Evolutionary conservation across 2,113 vertebrate genomes (phyloP).

Genomic region (Heliornis fulica): DNA sequence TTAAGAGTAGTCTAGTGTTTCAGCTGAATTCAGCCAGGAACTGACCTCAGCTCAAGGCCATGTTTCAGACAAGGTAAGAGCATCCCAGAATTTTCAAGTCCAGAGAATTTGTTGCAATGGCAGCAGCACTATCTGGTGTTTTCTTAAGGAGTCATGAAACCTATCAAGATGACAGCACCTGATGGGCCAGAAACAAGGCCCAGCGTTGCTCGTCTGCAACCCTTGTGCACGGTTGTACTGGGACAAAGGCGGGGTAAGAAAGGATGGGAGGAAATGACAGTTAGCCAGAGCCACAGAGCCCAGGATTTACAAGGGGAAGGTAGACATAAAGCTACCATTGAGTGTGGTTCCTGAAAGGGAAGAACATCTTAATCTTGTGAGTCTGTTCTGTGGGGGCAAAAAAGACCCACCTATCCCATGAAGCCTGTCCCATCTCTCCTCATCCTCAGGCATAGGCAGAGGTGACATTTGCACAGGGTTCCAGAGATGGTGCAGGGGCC

Average conservation of each 20-base stretch:
- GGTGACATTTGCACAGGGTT: neutral
- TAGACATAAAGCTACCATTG: too few relatives aligned
- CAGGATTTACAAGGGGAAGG: neutral
- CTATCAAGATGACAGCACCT: neutral
- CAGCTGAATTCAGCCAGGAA: neutral
- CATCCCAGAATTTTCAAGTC: neutral
- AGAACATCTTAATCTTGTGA: neutral
- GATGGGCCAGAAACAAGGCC: neutral
- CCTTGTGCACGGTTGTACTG: too few relatives aligned
- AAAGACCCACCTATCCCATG: neutral
- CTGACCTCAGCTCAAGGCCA: neutral
- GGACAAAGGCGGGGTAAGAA: neutral
- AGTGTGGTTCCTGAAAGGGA: neutral
- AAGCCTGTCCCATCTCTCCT: neutral
- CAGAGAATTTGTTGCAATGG: neutral
- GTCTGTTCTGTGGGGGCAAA: neutral
- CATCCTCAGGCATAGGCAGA: neutral
- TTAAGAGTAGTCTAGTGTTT: neutral
- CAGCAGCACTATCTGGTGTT: neutral
- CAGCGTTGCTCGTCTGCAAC: neutral
- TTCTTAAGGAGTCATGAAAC: neutral
- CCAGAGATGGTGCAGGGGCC: neutral
- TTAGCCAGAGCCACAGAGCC: neutral
- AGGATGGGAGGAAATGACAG: neutral
- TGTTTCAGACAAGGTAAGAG: neutral